Percentiles rank a stretch among this genome's conserved stretches.
Evolutionary conservation across 2,888 invertebrate species (phyloP).

Genomic region (Epistrophe grossulariae): DNA sequence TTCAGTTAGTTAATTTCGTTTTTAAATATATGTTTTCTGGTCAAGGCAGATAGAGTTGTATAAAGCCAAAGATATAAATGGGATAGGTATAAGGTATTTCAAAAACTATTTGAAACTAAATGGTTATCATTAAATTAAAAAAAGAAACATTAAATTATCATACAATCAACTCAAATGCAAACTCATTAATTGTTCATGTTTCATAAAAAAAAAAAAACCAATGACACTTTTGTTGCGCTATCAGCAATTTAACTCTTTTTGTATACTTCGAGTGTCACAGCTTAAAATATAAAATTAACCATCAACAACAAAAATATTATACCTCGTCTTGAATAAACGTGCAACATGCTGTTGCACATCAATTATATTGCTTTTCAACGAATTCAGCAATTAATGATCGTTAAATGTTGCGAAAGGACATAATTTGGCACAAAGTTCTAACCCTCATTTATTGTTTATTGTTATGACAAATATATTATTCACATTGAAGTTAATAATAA

Average conservation of each 20-base stretch:
- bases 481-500: too few relatives aligned
- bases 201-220: background rate
- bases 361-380: slow-evolving; percentile 4
- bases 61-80: background rate
- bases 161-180: slow-evolving; percentile 41
- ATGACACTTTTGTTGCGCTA: slow-evolving; percentile 13
- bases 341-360: background rate
- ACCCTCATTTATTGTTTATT: background rate
- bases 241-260: background rate
- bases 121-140: slow-evolving; percentile 28
- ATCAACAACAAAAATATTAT: background rate
- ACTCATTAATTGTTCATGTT: slow-evolving; percentile 52
- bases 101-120: slow-evolving; percentile 25
- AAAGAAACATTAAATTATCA: slow-evolving; percentile 11
- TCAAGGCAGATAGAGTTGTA: slow-evolving; percentile 39
- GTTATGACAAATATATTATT: too few relatives aligned
- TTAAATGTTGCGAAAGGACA: slow-evolving; percentile 63
- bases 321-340: background rate
- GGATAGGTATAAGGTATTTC: background rate
- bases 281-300: slow-evolving; percentile 7
- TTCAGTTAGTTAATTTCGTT: slow-evolving; percentile 21
- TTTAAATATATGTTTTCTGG: slow-evolving; percentile 40
- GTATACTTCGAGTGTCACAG: background rate
- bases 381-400: slow-evolving; percentile 4
- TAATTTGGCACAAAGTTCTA: slow-evolving; percentile 69